Percentiles rank a stretch among this genome's conserved stretches.
These are phyloP conservation scores for Phaonia tiefii DNA, from an alignment of 2,888 invertebrate species.

Conservation along the genomic window DNA sequence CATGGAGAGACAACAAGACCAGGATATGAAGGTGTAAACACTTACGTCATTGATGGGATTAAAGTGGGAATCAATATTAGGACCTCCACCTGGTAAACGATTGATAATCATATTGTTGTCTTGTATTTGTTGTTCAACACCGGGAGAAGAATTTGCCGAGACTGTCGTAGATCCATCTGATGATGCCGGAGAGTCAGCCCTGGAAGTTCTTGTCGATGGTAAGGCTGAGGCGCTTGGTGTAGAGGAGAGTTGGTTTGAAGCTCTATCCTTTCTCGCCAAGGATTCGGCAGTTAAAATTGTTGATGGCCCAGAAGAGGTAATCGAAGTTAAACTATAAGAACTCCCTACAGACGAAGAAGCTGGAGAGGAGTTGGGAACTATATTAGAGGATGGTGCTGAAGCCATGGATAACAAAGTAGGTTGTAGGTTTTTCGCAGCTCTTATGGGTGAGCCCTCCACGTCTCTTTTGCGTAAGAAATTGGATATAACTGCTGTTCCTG, in stretches of 20 bases:
- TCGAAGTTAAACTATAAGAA: slow-evolving; percentile 62
- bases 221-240: not conserved
- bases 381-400: slow-evolving; percentile 62
- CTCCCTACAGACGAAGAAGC: slow-evolving; percentile 70
- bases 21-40: not conserved
- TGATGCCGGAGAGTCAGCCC: slow-evolving; percentile 79
- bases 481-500: slow-evolving; percentile 70
- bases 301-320: slow-evolving; percentile 50
- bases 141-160: slow-evolving; percentile 92
- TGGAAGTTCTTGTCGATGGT: slow-evolving; percentile 69
- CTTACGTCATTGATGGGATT: slow-evolving; percentile 80
- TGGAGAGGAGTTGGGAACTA: slow-evolving; percentile 51
- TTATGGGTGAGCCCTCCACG: slow-evolving; percentile 85
- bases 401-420: slow-evolving; percentile 79
- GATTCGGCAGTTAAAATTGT: slow-evolving; percentile 71
- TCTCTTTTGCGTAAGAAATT: slow-evolving; percentile 93
- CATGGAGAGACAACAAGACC: not conserved
- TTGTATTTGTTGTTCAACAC: slow-evolving; percentile 83
- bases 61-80: slow-evolving; percentile 76
- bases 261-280: slow-evolving; percentile 73
- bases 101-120: slow-evolving; percentile 75
- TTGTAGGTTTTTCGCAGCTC: slow-evolving; percentile 84
- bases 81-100: slow-evolving; percentile 70
- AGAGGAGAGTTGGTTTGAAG: slow-evolving; percentile 1
- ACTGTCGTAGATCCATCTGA: slow-evolving; percentile 90